phyloP scores from a whole-genome alignment of 2,888 invertebrate genomes.

The Platerodrilus igneus region DNA sequence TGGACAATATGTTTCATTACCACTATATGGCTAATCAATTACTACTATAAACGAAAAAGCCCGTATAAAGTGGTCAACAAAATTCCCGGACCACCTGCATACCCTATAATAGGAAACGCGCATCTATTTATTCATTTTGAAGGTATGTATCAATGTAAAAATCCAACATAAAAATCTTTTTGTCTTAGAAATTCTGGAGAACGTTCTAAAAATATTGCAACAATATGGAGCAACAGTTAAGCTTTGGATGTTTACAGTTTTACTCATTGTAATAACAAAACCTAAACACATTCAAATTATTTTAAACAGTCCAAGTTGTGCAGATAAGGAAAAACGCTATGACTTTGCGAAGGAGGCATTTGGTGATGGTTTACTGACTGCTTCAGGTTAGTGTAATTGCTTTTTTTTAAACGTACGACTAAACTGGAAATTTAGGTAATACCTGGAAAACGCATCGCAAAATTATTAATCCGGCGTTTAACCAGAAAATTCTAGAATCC shows the following conservation, averaged over 20 bases:
- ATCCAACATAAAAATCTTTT: too few species aligned
- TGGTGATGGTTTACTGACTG: slow-evolving; percentile 33
- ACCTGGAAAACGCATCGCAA: slow-evolving; percentile 59
- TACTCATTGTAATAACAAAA: slow-evolving; percentile 32
- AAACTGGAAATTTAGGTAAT: slow-evolving; percentile 47
- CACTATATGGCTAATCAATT: slow-evolving; percentile 25
- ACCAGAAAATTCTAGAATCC: slow-evolving; percentile 58
- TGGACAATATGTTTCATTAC: slow-evolving; percentile 12
- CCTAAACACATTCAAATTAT: slow-evolving; percentile 37
- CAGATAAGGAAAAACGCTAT: slow-evolving; percentile 34
- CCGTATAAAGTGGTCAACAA: slow-evolving; percentile 28
- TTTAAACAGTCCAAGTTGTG: slow-evolving; percentile 26
- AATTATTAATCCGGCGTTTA: slow-evolving; percentile 59
- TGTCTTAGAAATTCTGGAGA: slow-evolving; percentile 28
- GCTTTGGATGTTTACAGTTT: slow-evolving; percentile 34
- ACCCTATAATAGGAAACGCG: slow-evolving; percentile 31
- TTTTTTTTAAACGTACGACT: too few species aligned
- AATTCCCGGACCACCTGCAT: slow-evolving; percentile 32
- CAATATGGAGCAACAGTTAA: slow-evolving; percentile 29
- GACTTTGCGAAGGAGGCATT: slow-evolving; percentile 26
- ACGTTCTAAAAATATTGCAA: slow-evolving; percentile 24
- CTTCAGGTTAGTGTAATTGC: slow-evolving; percentile 19
- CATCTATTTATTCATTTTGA: slow-evolving; percentile 9
- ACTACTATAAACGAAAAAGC: slow-evolving; percentile 32
- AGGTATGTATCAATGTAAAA: slow-evolving; percentile 7